phyloP scores from a whole-genome alignment of 2,113 vertebrate genomes.

The Apodemus speciosus region DNA sequence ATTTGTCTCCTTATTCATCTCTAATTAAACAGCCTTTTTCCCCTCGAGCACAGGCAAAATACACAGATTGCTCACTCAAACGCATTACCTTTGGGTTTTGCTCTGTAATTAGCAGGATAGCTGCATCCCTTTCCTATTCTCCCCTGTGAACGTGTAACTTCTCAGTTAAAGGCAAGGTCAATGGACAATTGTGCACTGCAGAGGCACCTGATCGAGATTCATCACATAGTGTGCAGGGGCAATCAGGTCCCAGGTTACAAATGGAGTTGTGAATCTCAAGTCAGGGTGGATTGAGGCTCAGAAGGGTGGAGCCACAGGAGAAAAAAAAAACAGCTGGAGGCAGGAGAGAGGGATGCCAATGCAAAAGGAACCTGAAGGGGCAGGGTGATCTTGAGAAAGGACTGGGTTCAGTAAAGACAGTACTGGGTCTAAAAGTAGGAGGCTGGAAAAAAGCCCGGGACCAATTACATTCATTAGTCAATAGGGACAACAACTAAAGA shows the following conservation, averaged over 20 bases:
- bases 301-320: neutral
- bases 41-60: constrained; percentile 1
- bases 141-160: rapidly evolving
- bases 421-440: neutral
- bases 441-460: constrained; percentile 42
- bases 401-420: neutral
- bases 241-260: neutral
- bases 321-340: neutral
- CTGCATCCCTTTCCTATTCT: neutral
- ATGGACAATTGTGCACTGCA: neutral
- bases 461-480: constrained; percentile 52
- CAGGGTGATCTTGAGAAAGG: neutral
- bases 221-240: rapidly evolving
- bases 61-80: neutral
- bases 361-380: neutral
- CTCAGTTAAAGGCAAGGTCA: neutral
- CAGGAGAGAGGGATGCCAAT: rapidly evolving
- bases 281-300: neutral
- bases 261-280: neutral
- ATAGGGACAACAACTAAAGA: neutral
- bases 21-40: constrained; percentile 51
- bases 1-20: constrained; percentile 42
- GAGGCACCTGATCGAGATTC: neutral
- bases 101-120: neutral
- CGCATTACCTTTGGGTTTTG: neutral